Evolutionary conservation across 1,140 invertebrate species (phyloP).

Genomic region (Drosophila tropicalis): DNA sequence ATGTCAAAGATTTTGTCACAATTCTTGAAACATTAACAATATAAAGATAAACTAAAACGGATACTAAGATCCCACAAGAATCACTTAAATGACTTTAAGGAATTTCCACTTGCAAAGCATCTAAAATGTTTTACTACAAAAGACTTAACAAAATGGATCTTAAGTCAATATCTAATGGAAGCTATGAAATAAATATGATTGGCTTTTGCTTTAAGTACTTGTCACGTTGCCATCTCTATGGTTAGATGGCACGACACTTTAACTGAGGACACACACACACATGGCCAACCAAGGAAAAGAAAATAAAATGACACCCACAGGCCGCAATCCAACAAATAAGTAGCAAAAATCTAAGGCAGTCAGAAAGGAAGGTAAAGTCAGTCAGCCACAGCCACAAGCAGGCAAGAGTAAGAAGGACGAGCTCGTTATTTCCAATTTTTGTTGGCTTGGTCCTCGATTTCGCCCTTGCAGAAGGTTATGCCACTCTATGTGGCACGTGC

Average conservation of each 20-base stretch:
- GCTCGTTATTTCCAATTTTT: slow-evolving; percentile 23
- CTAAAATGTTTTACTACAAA: too few relatives aligned
- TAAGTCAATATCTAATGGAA: too few relatives aligned
- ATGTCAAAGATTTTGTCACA: too few relatives aligned
- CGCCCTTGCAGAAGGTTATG: slow-evolving; percentile 69
- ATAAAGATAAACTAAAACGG: too few relatives aligned
- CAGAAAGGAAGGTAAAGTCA: not conserved
- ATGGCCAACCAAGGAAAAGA: not conserved
- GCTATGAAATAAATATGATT: too few relatives aligned
- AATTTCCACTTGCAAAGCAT: too few relatives aligned
- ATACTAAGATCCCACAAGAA: too few relatives aligned
- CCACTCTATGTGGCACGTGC: slow-evolving; percentile 61
- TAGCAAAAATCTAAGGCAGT: not conserved
- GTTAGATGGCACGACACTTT: slow-evolving; percentile 12
- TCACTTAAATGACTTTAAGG: too few relatives aligned
- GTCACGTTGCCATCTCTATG: slow-evolving; percentile 12
- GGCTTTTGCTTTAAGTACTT: not conserved
- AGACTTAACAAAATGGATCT: too few relatives aligned
- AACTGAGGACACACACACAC: slow-evolving; percentile 1
- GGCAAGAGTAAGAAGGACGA: not conserved
- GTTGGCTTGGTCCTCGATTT: slow-evolving; percentile 46
- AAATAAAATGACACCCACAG: slow-evolving; percentile 20
- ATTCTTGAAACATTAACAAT: too few relatives aligned
- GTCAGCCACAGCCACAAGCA: slow-evolving; percentile 30
- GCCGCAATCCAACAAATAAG: slow-evolving; percentile 13